Base-by-base conservation (phyloP, 2,888 invertebrate genomes). In the Teinopalpus imperialis region DNA sequence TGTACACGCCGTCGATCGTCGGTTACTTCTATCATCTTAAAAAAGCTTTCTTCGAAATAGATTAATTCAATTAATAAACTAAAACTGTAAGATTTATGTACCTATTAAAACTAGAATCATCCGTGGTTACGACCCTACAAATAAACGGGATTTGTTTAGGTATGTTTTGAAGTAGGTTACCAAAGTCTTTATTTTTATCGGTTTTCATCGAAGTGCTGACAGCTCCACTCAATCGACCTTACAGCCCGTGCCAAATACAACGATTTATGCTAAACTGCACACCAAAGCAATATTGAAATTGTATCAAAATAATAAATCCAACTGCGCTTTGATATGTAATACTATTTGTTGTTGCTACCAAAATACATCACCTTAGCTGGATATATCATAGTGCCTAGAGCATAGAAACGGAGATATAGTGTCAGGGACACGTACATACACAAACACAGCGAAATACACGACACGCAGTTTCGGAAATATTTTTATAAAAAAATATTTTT, bases 181-280 rank as follows among this genome's bases (percentile, higher is more conserved):
- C 5, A 12, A 39, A 16, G 27, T 29, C 13, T 12, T n/a, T n/a
- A 27, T n/a, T 35, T 46, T 35, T 29, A 29, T 41, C 29, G 21
- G 18, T 26, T 4, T 16, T 14, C 12, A 18, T 23, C 12, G 4
- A 1, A 6, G 12, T 30, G 29, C 32, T 46, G 40, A 40, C 13
- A 24, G 46, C 1, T 29, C 29, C 18, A 40, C 21, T 20, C 18
- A 23, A 40, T 24, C 23, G 23, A 35, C 35, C 29, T 41, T 29
- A 18, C 27, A 16, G 2, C 29, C 14, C 26, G 27, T 23, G 32
- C 39, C 39, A 39, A 45, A 39, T 24, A 8, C 10, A 44, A 45
- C 20, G 10, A 31, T 44, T 9, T 10, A 8, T 34, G 9, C 13
- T 10, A n/a, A 37, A 34, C n/a, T 43, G 23, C 7, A 34, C 18